Evolutionary conservation across 2,113 vertebrate genomes (phyloP).

Genomic region (Vulpes vulpes): DNA sequence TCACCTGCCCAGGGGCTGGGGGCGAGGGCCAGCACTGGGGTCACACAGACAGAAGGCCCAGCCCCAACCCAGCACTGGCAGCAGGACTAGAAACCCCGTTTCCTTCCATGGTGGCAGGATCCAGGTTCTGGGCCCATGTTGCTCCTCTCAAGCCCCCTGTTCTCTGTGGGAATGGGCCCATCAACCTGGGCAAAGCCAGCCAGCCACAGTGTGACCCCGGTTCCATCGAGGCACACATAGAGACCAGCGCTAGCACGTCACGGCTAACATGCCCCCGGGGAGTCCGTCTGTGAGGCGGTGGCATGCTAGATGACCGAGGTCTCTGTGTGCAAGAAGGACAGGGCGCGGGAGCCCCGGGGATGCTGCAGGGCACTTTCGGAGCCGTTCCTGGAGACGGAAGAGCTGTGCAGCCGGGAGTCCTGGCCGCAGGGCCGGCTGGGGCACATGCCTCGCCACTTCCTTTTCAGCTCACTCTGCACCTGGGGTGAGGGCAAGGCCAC

Average conservation of each 20-base stretch:
- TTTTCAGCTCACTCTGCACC: constrained; percentile 95
- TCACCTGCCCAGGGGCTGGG: too few species aligned
- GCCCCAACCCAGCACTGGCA: accelerated
- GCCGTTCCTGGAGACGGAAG: constrained; percentile 89
- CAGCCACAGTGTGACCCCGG: accelerated
- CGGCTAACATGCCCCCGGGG: background rate
- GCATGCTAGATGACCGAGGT: constrained; percentile 90
- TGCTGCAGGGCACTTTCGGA: constrained; percentile 86
- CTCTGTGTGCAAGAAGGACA: constrained; percentile 95
- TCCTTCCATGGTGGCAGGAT: background rate
- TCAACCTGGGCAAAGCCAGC: background rate
- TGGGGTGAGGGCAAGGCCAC: constrained; percentile 63
- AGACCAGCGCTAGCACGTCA: accelerated
- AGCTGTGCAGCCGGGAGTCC: constrained; percentile 88
- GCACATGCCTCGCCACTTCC: constrained; percentile 91
- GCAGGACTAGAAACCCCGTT: accelerated
- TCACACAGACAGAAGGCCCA: background rate
- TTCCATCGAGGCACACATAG: accelerated
- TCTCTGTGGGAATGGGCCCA: background rate
- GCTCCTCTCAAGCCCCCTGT: background rate
- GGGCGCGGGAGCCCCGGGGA: constrained; percentile 89
- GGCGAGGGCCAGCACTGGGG: background rate
- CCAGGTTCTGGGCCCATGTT: accelerated
- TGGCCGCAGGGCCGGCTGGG: constrained; percentile 86
- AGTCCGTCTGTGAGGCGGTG: background rate